These are phyloP conservation scores for Pteruthius melanotis DNA, from an alignment of 2,113 vertebrate species.

Conservation along the genomic window DNA sequence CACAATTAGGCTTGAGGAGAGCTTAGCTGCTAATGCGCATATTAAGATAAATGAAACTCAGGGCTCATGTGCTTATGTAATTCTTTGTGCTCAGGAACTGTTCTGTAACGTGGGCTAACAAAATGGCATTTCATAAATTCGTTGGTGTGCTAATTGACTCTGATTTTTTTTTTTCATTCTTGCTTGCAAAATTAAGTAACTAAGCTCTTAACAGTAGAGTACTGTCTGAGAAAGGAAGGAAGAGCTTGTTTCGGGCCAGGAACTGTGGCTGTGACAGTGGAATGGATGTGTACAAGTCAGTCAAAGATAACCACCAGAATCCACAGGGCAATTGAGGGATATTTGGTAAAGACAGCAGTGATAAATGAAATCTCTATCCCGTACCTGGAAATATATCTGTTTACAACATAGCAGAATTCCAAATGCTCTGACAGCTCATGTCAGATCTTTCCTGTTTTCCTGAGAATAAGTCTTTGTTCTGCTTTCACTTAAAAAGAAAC, in stretches of 20 bases:
- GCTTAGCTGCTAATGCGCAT: neutral
- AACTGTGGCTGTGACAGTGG: neutral
- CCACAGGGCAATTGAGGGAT: neutral
- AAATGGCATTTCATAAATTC: neutral
- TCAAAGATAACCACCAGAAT: neutral
- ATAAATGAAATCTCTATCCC: neutral
- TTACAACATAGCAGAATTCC: neutral
- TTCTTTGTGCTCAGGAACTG: neutral
- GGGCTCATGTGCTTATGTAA: neutral
- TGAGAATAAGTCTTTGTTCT: neutral
- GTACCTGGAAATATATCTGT: neutral
- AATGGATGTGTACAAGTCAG: neutral
- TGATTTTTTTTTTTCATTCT: neutral
- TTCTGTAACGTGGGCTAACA: neutral
- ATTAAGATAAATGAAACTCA: neutral
- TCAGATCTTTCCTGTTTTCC: neutral
- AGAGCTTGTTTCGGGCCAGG: neutral
- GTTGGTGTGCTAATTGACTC: neutral
- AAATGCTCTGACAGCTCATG: neutral
- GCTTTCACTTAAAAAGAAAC: neutral
- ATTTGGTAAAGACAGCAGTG: neutral
- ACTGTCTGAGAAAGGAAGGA: neutral
- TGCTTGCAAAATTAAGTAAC: neutral
- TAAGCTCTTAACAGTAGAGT: neutral
- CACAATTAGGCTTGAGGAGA: neutral